Evolutionary conservation across 2,113 vertebrate genomes (phyloP), one percentile per base, ranked within the genome.

Genomic region (Silurus glanis): DNA sequence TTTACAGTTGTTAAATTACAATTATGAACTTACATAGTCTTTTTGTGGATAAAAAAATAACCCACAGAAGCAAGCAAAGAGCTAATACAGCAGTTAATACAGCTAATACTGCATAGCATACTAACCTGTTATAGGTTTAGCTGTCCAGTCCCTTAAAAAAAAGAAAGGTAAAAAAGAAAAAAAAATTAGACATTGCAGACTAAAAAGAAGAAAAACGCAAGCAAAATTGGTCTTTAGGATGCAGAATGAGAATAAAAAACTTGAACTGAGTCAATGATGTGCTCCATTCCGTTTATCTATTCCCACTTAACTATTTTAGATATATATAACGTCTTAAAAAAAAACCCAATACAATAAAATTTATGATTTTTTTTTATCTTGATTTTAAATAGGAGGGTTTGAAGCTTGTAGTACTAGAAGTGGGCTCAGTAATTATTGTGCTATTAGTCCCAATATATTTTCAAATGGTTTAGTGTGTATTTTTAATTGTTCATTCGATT

Each of bases 41-140:
- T 69, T 47, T 49, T 75, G 21, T 51, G 2, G 10, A n/a, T 13
- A 75, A n/a, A 14, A 23, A 1, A 51, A 13, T 9, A 75, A 51
- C 81, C 47, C 61, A 66, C 47, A 37, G 58, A 71, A 71, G 94
- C 91, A 94, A 95, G 92, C 92, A 92, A 80, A 83, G 84, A 78
- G 78, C 93, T 95, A 93, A 92, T 90, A 37, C 37, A 37, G 37
- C 37, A 37, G 89, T 85, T 92, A 94, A 94, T 55, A 28, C n/a
- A 56, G 25, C 9, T 37, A 37, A 37, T 37, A 85, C 0, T 37
- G 28, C 16, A 55, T 19, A 58, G 25, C 51, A 79, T 94, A 98
- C 97, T 97, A 93, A 99, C 98, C 98, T 97, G 94, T 99, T 96
- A 97, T 88, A 96, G 97, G 95, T 96, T 96, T 97, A 96, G 96